phyloP scores from a whole-genome alignment of 2,113 vertebrate species.

The Pogona vitticeps region DNA sequence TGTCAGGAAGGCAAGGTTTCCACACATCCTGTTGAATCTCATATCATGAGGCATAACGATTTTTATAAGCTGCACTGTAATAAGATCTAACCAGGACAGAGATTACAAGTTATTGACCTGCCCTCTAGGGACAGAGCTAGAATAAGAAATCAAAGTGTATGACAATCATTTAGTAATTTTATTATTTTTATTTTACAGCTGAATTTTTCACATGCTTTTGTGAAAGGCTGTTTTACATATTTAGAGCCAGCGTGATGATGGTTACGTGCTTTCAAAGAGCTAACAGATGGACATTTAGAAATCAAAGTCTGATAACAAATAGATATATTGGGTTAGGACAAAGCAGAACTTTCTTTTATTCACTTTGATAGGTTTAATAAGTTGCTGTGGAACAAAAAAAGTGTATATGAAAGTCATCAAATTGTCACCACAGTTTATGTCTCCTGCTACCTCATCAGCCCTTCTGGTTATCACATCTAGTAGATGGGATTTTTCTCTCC shows the following conservation, averaged over 20 bases:
- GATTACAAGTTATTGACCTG: neutral
- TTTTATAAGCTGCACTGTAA: neutral
- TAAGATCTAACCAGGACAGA: constrained; percentile 6
- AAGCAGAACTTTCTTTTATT: neutral
- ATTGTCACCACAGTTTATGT: neutral
- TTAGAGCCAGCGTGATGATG: neutral
- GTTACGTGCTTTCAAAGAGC: neutral
- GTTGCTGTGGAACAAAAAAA: neutral
- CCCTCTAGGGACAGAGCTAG: neutral
- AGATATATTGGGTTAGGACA: too few relatives aligned
- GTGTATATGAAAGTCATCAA: neutral
- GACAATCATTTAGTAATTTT: neutral
- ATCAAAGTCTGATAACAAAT: neutral
- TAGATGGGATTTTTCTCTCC: too few relatives aligned
- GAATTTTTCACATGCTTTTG: neutral
- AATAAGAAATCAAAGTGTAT: neutral
- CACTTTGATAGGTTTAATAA: neutral
- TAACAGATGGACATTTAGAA: neutral
- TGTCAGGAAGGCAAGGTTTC: neutral
- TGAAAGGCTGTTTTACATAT: neutral
- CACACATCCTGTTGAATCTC: neutral
- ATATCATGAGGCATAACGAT: neutral
- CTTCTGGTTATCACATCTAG: too few relatives aligned
- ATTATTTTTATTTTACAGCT: neutral
- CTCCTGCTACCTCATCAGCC: too few relatives aligned